Percentiles rank a stretch among this genome's conserved stretches.
These are phyloP conservation scores for Silurus aristotelis DNA, from an alignment of 2,797 vertebrate genomes.

Conservation along the genomic window DNA sequence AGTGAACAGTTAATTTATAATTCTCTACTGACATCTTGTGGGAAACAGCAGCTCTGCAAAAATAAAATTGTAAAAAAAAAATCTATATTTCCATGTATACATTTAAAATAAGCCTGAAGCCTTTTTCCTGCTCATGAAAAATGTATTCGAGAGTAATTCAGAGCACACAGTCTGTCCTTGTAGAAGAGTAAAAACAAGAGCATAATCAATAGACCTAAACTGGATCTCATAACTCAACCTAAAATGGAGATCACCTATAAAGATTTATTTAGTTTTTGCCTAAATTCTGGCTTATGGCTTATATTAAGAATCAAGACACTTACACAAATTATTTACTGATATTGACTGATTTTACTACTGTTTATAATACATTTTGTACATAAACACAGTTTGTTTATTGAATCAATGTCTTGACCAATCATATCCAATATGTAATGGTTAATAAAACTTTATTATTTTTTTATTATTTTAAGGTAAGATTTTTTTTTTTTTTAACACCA, in stretches of 20 bases:
- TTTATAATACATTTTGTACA: background rate
- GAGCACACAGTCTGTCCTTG: background rate
- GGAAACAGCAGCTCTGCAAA: slow-evolving; percentile 11
- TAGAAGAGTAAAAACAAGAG: background rate
- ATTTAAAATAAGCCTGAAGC: background rate
- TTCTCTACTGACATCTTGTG: slow-evolving; percentile 49
- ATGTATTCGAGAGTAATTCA: background rate
- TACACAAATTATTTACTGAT: background rate
- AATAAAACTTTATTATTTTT: background rate
- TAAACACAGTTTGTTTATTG: too few species aligned
- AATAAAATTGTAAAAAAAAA: background rate
- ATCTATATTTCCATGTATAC: too few species aligned
- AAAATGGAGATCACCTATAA: too few species aligned
- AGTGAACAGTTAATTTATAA: background rate
- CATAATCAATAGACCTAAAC: background rate
- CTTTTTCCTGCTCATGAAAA: background rate
- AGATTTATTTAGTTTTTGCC: background rate
- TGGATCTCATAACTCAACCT: background rate
- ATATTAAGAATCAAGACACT: background rate
- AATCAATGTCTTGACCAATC: background rate
- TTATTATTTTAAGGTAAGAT: too few species aligned
- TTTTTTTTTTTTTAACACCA: too few species aligned
- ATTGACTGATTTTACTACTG: background rate
- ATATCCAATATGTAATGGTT: background rate
- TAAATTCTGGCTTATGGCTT: background rate